Evolutionary conservation across 2,113 vertebrate genomes (phyloP).

Genomic region (Nycticebus coucang): DNA sequence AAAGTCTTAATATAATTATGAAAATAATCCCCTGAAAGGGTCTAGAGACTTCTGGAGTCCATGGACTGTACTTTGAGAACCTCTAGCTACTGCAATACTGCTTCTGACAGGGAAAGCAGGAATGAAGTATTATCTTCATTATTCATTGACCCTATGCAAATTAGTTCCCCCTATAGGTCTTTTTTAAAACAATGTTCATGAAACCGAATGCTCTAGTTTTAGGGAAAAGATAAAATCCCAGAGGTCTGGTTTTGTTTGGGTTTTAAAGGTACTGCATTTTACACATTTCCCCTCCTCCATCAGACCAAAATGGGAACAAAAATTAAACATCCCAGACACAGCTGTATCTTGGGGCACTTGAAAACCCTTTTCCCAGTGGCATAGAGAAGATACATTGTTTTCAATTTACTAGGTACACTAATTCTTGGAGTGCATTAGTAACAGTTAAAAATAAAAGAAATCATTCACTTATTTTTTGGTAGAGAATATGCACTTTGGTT

Average conservation of each 20-base stretch:
- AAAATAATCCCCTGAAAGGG: slow-evolving; percentile 1
- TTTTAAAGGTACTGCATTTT: slow-evolving; percentile 48
- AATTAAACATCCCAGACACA: slow-evolving; percentile 33
- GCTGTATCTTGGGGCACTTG: not conserved
- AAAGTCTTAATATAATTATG: not conserved
- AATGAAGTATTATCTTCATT: slow-evolving; percentile 36
- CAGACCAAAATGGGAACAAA: not conserved
- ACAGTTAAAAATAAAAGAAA: not conserved
- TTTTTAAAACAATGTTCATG: slow-evolving; percentile 47
- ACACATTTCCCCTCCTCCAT: not conserved
- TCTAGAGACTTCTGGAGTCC: not conserved
- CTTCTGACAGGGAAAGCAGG: slow-evolving; percentile 12
- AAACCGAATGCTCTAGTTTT: slow-evolving; percentile 33
- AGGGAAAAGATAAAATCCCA: slow-evolving; percentile 53
- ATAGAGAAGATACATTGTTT: not conserved
- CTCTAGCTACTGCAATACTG: not conserved
- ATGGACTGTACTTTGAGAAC: not conserved
- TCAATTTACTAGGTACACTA: not conserved
- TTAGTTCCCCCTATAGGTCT: not conserved
- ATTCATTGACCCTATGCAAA: not conserved
- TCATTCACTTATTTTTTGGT: not conserved
- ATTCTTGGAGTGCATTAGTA: not conserved
- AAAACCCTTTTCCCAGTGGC: slow-evolving; percentile 44
- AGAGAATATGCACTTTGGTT: slow-evolving; percentile 17
- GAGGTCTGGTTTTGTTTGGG: slow-evolving; percentile 54